phyloP scores from a whole-genome alignment of 2,888 invertebrate genomes.

The Trimorus sp. region DNA sequence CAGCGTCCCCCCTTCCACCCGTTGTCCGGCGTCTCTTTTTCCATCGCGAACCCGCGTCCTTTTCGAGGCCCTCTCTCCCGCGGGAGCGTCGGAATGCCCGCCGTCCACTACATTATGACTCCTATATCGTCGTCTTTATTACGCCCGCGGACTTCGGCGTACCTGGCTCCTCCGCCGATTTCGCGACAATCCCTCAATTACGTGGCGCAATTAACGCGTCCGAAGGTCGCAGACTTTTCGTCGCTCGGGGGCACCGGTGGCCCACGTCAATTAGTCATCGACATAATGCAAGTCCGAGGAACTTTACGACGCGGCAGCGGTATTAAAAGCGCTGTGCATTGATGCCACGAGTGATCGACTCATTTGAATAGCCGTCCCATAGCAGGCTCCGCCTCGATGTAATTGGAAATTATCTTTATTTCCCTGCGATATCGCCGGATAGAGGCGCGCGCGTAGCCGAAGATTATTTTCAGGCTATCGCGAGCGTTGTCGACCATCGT shows the following conservation, averaged over 20 bases:
- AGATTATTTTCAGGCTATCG: constrained; percentile 49
- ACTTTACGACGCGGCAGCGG: neutral
- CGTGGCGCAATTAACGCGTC: no score
- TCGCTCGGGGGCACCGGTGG: no score
- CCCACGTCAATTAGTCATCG: constrained; percentile 7
- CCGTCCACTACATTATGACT: constrained; percentile 80
- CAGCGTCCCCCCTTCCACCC: constrained; percentile 42
- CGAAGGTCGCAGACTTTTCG: no score
- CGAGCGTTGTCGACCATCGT: constrained; percentile 28
- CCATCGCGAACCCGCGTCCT: constrained; percentile 52
- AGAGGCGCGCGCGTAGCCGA: constrained; percentile 20
- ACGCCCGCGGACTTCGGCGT: constrained; percentile 54
- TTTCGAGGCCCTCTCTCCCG: constrained; percentile 66
- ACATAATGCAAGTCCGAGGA: neutral
- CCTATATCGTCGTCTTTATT: constrained; percentile 81
- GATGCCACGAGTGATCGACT: constrained; percentile 42
- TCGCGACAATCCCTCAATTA: constrained; percentile 8
- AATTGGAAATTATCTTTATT: constrained; percentile 63
- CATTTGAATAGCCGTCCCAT: constrained; percentile 51
- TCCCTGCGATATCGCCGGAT: constrained; percentile 42
- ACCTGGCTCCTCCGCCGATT: constrained; percentile 24
- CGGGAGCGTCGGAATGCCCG: constrained; percentile 78
- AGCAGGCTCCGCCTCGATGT: constrained; percentile 37
- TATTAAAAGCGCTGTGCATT: constrained; percentile 19
- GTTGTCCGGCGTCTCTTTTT: constrained; percentile 34